These are phyloP conservation scores for Sebastes hubbsi DNA, from an alignment of 2,797 vertebrate genomes.

Conservation along the genomic window DNA sequence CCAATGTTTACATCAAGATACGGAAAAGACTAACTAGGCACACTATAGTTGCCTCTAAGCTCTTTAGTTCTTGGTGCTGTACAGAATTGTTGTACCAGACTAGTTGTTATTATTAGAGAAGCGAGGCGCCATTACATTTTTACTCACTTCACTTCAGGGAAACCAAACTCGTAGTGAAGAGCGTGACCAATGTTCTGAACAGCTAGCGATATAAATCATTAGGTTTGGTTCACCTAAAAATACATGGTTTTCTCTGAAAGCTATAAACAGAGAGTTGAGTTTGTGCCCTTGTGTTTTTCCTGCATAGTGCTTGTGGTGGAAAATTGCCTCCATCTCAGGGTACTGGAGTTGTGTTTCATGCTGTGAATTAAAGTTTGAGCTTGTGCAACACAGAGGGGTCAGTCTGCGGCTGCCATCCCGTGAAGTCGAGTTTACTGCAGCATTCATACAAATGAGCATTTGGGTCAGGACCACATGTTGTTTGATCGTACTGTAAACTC, in stretches of 20 bases:
- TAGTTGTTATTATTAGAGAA: neutral
- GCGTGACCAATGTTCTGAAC: neutral
- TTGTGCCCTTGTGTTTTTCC: neutral
- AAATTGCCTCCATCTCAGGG: neutral
- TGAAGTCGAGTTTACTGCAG: conserved; percentile 14
- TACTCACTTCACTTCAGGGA: neutral
- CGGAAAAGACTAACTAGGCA: neutral
- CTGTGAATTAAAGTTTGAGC: neutral
- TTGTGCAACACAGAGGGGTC: neutral
- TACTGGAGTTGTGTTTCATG: conserved; percentile 4
- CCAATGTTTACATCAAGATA: neutral
- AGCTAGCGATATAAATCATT: neutral
- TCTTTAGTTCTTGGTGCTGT: neutral
- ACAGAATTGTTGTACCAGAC: neutral
- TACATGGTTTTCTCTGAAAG: neutral
- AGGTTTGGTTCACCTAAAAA: neutral
- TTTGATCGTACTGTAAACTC: conserved; percentile 1
- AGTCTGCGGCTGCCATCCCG: conserved; percentile 1
- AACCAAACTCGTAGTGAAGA: neutral
- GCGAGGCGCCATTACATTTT: neutral
- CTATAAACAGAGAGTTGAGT: neutral
- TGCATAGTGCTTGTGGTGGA: conserved; percentile 11
- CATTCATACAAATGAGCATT: conserved; percentile 28
- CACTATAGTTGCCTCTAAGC: neutral
- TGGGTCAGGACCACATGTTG: neutral